These are phyloP conservation scores for Aurelia aurita complex sp. Pacific DNA, from an alignment of 30 jellyfish, hydroid and myxozoan species.

Conservation along the genomic window DNA sequence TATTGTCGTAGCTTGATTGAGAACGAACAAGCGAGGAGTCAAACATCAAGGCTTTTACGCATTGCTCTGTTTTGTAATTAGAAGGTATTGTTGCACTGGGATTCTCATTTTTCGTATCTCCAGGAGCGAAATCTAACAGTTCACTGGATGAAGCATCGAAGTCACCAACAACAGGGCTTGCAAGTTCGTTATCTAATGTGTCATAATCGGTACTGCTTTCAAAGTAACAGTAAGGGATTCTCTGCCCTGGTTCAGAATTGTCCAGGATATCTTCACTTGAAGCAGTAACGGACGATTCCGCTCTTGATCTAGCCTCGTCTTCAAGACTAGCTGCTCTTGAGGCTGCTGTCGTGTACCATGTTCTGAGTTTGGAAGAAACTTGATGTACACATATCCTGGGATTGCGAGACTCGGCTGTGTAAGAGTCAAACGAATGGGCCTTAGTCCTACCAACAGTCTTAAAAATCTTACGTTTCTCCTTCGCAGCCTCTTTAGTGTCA, in stretches of 20 bases:
- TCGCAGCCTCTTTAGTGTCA: conserved; percentile 11
- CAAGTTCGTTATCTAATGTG: conserved; percentile 4
- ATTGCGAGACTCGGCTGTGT: conserved; percentile 14
- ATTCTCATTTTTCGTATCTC: neutral
- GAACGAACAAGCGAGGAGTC: conserved; percentile 13
- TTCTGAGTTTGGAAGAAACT: conserved; percentile 52
- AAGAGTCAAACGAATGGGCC: conserved; percentile 58
- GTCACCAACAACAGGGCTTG: neutral
- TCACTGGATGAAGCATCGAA: conserved; percentile 36
- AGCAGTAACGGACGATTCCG: conserved; percentile 40
- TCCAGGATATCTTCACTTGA: conserved; percentile 21
- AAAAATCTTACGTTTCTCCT: conserved; percentile 26
- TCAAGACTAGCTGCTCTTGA: conserved; percentile 50
- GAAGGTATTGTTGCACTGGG: neutral
- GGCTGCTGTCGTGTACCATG: conserved; percentile 63
- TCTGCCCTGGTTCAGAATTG: neutral
- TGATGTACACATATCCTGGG: conserved; percentile 26
- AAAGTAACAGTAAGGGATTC: conserved; percentile 5
- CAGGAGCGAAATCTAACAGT: neutral
- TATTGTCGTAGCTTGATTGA: conserved; percentile 6
- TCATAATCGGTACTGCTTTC: conserved; percentile 20
- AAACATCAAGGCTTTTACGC: neutral
- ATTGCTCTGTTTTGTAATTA: neutral
- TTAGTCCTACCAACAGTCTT: conserved; percentile 18
- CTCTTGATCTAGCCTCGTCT: conserved; percentile 45